Base-by-base conservation (phyloP, 2,888 invertebrate genomes). In the Diaprepes abbreviatus region DNA sequence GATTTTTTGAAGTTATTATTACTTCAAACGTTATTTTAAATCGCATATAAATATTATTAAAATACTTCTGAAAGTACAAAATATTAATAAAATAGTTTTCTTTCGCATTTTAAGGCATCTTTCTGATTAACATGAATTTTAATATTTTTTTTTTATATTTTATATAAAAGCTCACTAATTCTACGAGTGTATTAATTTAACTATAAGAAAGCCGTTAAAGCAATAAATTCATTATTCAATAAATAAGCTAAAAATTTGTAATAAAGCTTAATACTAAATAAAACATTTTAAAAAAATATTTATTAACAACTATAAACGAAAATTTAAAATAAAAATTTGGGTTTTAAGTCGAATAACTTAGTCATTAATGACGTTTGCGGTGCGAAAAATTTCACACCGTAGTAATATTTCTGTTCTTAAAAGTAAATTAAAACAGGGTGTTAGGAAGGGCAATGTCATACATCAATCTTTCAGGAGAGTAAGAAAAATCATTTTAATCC, bases 231-330 rank as follows among this genome's bases (percentile, higher is more conserved):
- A 50, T 38, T 24, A 54, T 28, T 12, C 12, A 16, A 33, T 17
- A 54, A 54, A 55, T 38, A 12, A 14, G 38, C 24, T 38, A 55
- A 38, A 55, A 45, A 16, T 55, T 55, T 38, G 6, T 55, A 35
- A 35, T 14, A 54, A 31, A 54, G 54, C 38, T 21, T 55, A 54
- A 35, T 36, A 24, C 48, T 55, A 38, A 45, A 19, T 2, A 35
- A 38, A 36, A 21, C 35, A 19, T n/a, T 55, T 38, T n/a, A n/a
- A 24, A 55, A 36, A 28, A 55, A 35, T 17, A 21, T 19, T 7
- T 55, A 28, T 36, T 54, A 54, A 16, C 35, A 33, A 52, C 12
- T 28, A 55, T n/a, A 36, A 55, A 55, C 38, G 9, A 38, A 12
- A 21, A 55, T 36, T 38, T 9, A 21, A 36, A 54, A 17, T 35